Conservation (phyloP, 2,888 invertebrate genomes). For the Oegoconia quadripuncta region DNA sequence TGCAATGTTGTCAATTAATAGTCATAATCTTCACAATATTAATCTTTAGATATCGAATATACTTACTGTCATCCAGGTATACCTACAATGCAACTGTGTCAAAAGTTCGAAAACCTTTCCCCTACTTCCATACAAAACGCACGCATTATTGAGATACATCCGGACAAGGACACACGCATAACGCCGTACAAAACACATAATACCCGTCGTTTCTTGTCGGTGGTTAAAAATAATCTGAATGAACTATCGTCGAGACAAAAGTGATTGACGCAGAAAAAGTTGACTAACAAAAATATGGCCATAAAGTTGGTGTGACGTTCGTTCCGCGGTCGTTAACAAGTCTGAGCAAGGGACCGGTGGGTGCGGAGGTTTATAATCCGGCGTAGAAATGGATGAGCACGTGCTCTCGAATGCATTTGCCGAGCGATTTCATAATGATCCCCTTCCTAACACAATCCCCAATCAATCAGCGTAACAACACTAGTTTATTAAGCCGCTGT, state of each 20-base stretch:
- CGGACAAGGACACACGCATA: too few relatives aligned
- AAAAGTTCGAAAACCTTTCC: too few relatives aligned
- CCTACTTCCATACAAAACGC: too few relatives aligned
- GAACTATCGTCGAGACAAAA: slow-evolving; percentile 5
- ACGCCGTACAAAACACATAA: too few relatives aligned
- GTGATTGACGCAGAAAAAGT: slow-evolving; percentile 4
- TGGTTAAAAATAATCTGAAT: slow-evolving; percentile 2
- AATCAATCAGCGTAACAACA: slow-evolving; percentile 24
- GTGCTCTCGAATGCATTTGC: slow-evolving; percentile 12
- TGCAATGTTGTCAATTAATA: too few relatives aligned
- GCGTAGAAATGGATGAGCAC: slow-evolving; percentile 24
- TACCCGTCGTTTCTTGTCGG: background rate
- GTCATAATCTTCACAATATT: too few relatives aligned
- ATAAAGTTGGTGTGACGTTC: slow-evolving; percentile 24
- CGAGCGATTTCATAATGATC: slow-evolving; percentile 8
- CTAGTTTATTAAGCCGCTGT: slow-evolving; percentile 32
- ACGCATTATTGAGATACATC: too few relatives aligned
- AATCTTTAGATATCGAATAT: too few relatives aligned
- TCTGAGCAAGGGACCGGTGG: slow-evolving; percentile 7
- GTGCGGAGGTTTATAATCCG: slow-evolving; percentile 27
- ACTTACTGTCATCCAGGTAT: too few relatives aligned
- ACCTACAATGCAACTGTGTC: too few relatives aligned
- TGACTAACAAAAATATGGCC: slow-evolving; percentile 15
- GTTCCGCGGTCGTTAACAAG: slow-evolving; percentile 23
- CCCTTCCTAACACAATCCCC: slow-evolving; percentile 5